phyloP scores from a whole-genome alignment of 2,113 vertebrate genomes.

The Falco punctatus region DNA sequence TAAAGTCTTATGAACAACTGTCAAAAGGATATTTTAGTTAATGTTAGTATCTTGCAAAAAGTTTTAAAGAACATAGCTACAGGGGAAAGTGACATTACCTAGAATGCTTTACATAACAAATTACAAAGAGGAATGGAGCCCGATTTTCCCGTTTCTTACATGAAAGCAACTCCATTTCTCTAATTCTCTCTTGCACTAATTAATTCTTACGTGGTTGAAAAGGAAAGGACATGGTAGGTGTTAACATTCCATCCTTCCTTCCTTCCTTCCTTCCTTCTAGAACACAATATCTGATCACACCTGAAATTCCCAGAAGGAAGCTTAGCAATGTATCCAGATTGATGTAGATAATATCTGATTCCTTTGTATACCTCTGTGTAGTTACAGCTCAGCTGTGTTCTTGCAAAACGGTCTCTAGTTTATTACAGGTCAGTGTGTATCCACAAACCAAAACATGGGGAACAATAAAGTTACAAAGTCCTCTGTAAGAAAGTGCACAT shows the following conservation, averaged over 20 bases:
- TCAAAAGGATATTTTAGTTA: not conserved
- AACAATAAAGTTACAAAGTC: not conserved
- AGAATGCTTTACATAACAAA: not conserved
- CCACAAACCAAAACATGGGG: not conserved
- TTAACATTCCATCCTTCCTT: not conserved
- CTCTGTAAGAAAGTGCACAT: not conserved
- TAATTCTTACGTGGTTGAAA: not conserved
- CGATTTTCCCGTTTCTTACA: not conserved
- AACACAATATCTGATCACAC: not conserved
- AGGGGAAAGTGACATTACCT: not conserved
- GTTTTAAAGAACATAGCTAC: not conserved
- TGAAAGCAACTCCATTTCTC: not conserved
- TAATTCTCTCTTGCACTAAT: not conserved
- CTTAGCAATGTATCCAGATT: not conserved
- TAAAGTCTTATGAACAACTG: not conserved
- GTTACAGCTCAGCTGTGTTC: not conserved
- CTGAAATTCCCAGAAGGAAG: not conserved
- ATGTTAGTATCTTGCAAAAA: not conserved
- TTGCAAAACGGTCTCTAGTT: not conserved
- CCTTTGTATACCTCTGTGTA: not conserved
- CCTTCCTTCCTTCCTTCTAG: not conserved
- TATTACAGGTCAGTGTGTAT: not conserved
- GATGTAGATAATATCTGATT: not conserved
- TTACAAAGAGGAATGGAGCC: not conserved
- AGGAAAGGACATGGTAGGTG: not conserved